Evolutionary conservation across 2,888 invertebrate species (phyloP).

Genomic region (Lepas anatifera): DNA sequence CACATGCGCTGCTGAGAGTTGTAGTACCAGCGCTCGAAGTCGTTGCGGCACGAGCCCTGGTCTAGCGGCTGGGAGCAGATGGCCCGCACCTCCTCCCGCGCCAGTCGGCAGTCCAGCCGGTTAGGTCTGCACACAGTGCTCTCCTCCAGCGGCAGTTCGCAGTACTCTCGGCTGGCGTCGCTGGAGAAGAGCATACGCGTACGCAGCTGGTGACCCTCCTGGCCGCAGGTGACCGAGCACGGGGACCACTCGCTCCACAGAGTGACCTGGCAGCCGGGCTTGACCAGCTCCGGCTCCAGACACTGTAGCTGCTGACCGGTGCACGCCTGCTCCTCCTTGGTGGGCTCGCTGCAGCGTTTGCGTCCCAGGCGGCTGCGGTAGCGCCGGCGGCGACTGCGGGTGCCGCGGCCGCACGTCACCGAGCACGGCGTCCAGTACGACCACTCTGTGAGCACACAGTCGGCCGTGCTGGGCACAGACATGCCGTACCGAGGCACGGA

Average conservation of each 20-base stretch:
- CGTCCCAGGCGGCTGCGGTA: constrained; percentile 40
- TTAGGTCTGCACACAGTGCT: neutral
- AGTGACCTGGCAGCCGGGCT: constrained; percentile 48
- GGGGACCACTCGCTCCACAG: constrained; percentile 71
- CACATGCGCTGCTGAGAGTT: constrained; percentile 31
- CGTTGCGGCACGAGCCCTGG: constrained; percentile 28
- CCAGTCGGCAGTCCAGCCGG: neutral
- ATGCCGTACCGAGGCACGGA: constrained; percentile 44
- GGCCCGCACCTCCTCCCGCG: neutral
- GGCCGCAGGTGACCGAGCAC: constrained; percentile 65
- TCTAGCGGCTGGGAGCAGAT: constrained; percentile 23
- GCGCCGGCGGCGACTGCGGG: constrained; percentile 50
- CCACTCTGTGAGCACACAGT: constrained; percentile 41
- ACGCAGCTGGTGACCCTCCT: constrained; percentile 50
- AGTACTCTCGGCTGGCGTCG: neutral
- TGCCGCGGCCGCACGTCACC: constrained; percentile 39
- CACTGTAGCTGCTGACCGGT: constrained; percentile 32
- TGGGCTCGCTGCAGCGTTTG: constrained; percentile 30
- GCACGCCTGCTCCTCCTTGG: constrained; percentile 32
- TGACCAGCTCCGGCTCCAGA: constrained; percentile 26
- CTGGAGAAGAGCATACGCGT: constrained; percentile 36
- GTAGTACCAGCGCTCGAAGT: constrained; percentile 31
- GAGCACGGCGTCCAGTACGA: constrained; percentile 37
- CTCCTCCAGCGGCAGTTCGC: constrained; percentile 8
- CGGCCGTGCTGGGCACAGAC: constrained; percentile 42